Evolutionary conservation across 2,888 invertebrate species (phyloP).

Genomic region (Linyphia triangularis): DNA sequence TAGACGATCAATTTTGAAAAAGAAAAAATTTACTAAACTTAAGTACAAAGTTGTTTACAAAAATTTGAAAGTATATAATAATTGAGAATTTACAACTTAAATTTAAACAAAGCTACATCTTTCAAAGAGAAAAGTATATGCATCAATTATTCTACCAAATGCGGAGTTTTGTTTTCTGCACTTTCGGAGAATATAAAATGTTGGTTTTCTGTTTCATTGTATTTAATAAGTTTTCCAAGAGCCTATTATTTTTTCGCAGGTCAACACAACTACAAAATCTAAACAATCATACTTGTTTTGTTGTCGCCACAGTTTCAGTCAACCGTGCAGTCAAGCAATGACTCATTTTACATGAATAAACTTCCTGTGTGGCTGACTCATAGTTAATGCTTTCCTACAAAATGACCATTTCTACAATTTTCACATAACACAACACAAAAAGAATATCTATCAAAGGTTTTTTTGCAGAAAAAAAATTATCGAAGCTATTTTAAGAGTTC

Average conservation of each 20-base stretch:
- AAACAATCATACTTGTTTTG: background rate
- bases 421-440: too few species aligned
- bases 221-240: too few species aligned
- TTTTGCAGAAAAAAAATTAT: background rate
- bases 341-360: background rate
- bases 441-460: too few species aligned
- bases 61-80: too few species aligned
- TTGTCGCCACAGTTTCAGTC: constrained; percentile 17
- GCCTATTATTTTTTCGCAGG: too few species aligned
- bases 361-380: constrained; percentile 40
- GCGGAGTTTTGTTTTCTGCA: constrained; percentile 33
- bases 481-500: background rate
- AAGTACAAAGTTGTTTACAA: too few species aligned
- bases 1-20: too few species aligned
- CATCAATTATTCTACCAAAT: constrained; percentile 32
- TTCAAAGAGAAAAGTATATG: background rate
- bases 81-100: too few species aligned
- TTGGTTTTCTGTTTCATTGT: too few species aligned
- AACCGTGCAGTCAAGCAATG: constrained; percentile 33
- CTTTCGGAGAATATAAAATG: background rate
- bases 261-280: background rate
- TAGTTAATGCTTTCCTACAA: background rate
- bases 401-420: background rate
- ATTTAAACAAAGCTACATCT: background rate
- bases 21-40: too few species aligned